Conservation (phyloP, 2,888 invertebrate species). For the Ophion ventricosus region DNA sequence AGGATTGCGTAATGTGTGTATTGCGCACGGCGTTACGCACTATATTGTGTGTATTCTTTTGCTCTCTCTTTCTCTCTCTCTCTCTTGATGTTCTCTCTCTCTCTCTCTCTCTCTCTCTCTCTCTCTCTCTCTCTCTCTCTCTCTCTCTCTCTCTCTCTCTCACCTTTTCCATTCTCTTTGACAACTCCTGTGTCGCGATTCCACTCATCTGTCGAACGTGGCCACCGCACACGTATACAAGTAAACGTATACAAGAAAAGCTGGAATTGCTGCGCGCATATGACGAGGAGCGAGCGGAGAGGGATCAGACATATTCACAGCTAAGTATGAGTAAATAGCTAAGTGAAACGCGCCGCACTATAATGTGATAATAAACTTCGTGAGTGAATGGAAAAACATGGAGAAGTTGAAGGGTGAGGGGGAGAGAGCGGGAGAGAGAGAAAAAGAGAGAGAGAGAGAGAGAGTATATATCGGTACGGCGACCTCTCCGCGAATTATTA, state of each 20-base stretch:
- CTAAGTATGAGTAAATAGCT: conserved; percentile 28
- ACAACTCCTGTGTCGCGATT: conserved; percentile 4
- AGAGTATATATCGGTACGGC: conserved; percentile 43
- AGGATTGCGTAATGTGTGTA: conserved; percentile 35
- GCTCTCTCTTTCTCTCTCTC: neutral
- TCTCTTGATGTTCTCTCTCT: neutral
- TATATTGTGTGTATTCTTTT: neutral
- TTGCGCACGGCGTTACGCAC: conserved; percentile 17
- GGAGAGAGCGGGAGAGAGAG: too few species aligned
- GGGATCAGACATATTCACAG: conserved; percentile 27
- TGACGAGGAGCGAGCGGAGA: neutral
- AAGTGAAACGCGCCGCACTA: conserved; percentile 23
- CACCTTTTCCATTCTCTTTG: neutral
- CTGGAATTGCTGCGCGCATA: conserved; percentile 15
- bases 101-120: neutral
- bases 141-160: neutral
- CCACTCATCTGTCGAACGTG: neutral
- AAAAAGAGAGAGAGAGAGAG: too few species aligned
- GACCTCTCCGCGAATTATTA: conserved; percentile 58
- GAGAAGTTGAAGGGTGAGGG: conserved; percentile 36
- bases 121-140: neutral
- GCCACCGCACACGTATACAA: neutral
- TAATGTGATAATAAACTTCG: conserved; percentile 62
- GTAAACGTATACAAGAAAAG: neutral
- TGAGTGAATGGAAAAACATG: conserved; percentile 48